A percentile compares a stretch with the other conserved stretches of the same genome.
phyloP scores from a whole-genome alignment of 2,888 invertebrate genomes.

The Oithona nana region DNA sequence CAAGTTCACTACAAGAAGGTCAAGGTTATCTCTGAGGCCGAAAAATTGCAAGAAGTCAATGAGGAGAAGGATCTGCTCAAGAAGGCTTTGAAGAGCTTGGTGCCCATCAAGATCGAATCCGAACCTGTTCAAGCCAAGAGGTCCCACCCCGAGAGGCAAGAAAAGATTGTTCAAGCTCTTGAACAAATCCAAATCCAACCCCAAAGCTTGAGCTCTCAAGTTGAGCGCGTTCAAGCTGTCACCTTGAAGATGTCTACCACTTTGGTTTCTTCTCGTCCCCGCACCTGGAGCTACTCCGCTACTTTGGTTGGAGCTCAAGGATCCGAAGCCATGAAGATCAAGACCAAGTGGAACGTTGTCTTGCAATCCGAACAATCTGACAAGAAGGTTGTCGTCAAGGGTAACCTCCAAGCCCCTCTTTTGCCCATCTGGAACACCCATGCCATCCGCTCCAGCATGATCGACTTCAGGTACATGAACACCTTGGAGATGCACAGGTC shows the following conservation, averaged over 20 bases:
- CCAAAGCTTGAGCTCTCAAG: not conserved
- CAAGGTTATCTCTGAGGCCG: not conserved
- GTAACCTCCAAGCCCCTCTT: not conserved
- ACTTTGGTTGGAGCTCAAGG: not conserved
- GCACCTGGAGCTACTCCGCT: not conserved
- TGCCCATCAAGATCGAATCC: not conserved
- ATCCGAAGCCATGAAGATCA: not conserved
- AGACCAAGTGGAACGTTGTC: not conserved
- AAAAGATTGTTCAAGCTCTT: constrained; percentile 6
- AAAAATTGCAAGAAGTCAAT: not conserved
- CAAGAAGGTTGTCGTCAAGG: constrained; percentile 6
- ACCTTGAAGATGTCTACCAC: not conserved
- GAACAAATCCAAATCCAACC: not conserved
- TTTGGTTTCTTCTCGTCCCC: not conserved
- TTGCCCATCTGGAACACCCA: constrained; percentile 1
- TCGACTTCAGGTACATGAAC: constrained; percentile 6
- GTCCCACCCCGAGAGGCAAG: not conserved
- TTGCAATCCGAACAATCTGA: not conserved
- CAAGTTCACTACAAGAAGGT: not conserved
- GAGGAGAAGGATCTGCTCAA: too few relatives aligned
- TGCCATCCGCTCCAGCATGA: not conserved
- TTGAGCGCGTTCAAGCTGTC: not conserved
- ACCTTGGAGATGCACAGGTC: constrained; percentile 2
- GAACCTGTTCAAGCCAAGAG: not conserved
- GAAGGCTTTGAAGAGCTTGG: too few relatives aligned